Conservation (phyloP, 1,140 invertebrate genomes). For the Diachasmimorpha longicaudata region DNA sequence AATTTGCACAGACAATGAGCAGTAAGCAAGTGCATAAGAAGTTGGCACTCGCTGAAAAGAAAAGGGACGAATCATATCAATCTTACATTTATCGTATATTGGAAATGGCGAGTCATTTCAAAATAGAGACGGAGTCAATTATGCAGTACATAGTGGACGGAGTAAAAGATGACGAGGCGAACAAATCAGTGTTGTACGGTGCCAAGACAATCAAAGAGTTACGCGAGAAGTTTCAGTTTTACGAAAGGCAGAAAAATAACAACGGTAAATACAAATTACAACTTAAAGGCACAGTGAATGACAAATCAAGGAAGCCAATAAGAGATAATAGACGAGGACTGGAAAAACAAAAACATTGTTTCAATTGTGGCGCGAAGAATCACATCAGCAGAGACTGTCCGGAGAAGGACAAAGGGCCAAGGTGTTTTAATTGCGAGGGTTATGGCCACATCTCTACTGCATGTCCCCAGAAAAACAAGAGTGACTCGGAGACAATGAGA, state of each 20-base stretch:
- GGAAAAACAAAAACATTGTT: slow-evolving; percentile 1
- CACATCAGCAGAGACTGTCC: slow-evolving; percentile 12
- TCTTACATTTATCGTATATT: slow-evolving; percentile 35
- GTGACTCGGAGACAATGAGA: not conserved
- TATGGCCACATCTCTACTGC: slow-evolving; percentile 18
- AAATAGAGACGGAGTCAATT: slow-evolving; percentile 32
- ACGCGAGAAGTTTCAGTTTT: slow-evolving; percentile 32
- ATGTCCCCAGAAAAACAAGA: not conserved
- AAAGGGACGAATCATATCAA: slow-evolving; percentile 29
- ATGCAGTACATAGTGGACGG: slow-evolving; percentile 45
- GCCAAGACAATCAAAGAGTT: slow-evolving; percentile 28
- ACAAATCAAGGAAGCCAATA: not conserved
- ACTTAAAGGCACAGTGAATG: not conserved
- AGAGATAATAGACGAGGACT: slow-evolving; percentile 2
- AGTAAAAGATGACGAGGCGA: slow-evolving; percentile 33
- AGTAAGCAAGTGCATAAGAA: slow-evolving; percentile 24
- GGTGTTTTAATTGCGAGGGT: slow-evolving; percentile 26
- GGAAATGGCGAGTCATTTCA: slow-evolving; percentile 35
- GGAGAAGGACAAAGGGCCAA: slow-evolving; percentile 6
- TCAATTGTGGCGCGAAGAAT: not conserved
- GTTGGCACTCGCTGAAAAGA: slow-evolving; percentile 22
- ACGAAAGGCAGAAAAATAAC: slow-evolving; percentile 17
- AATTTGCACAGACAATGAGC: slow-evolving; percentile 27
- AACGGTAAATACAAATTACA: not conserved
- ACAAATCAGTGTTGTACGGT: slow-evolving; percentile 34